These are phyloP conservation scores for Noctua pronuba DNA, from an alignment of 2,888 invertebrate species.

Conservation along the genomic window DNA sequence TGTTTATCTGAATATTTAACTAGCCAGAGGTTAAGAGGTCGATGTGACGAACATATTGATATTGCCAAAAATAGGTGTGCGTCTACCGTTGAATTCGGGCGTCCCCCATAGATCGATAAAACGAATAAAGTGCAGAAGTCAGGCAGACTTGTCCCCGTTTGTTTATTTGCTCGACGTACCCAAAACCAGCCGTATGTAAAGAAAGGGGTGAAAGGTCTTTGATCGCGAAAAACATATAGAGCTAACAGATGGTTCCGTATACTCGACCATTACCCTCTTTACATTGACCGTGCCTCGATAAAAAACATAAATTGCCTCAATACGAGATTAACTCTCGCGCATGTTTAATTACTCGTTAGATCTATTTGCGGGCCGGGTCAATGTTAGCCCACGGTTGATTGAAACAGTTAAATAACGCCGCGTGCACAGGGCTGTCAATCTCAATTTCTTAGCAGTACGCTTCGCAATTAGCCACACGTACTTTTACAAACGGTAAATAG, in stretches of 20 bases:
- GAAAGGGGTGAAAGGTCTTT: slow-evolving; percentile 3
- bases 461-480: slow-evolving; percentile 72
- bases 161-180: slow-evolving; percentile 3
- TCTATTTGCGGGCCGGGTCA: slow-evolving; percentile 82
- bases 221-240: neutral
- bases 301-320: slow-evolving; percentile 53
- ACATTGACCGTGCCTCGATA: slow-evolving; percentile 30
- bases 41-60: slow-evolving; percentile 29
- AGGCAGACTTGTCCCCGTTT: slow-evolving; percentile 20
- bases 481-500: slow-evolving; percentile 70
- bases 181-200: slow-evolving; percentile 1
- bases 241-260: slow-evolving; percentile 11
- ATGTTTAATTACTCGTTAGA: slow-evolving; percentile 66
- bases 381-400: slow-evolving; percentile 82
- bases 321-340: slow-evolving; percentile 56
- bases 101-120: slow-evolving; percentile 26
- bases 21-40: slow-evolving; percentile 33
- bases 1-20: slow-evolving; percentile 46
- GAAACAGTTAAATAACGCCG: slow-evolving; percentile 74
- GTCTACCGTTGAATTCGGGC: slow-evolving; percentile 32
- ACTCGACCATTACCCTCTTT: slow-evolving; percentile 19
- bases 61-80: slow-evolving; percentile 37
- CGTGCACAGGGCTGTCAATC: slow-evolving; percentile 74
- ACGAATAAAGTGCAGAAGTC: slow-evolving; percentile 14
- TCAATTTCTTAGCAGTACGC: slow-evolving; percentile 72